Conservation (phyloP, 2,888 invertebrate species). For the Orgyia antiqua region DNA sequence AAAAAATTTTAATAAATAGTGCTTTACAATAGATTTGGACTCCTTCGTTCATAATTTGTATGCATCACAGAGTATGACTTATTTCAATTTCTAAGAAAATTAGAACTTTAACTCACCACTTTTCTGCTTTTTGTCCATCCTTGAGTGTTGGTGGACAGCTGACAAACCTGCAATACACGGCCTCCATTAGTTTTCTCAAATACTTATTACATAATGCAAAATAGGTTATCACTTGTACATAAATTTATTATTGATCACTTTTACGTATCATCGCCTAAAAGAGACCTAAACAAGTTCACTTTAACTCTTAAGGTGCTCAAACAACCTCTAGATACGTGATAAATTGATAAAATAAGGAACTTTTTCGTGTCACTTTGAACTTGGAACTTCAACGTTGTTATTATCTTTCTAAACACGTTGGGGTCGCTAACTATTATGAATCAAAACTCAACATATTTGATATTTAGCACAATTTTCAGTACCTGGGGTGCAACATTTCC, state of each 20-base stretch:
- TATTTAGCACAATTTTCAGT: conserved; percentile 48
- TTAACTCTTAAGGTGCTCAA: conserved; percentile 27
- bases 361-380: conserved; percentile 36
- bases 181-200: conserved; percentile 59
- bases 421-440: no score
- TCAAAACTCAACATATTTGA: conserved; percentile 21
- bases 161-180: conserved; percentile 81
- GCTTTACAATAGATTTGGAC: no score
- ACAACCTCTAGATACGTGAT: conserved; percentile 22
- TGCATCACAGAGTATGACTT: no score
- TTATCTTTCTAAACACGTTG: no score
- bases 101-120: conserved; percentile 79
- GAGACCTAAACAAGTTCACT: conserved; percentile 25
- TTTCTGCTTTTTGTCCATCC: conserved; percentile 88
- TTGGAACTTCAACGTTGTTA: conserved; percentile 29
- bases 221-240: conserved; percentile 66
- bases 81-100: no score
- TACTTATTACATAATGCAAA: conserved; percentile 73
- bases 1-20: no score
- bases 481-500: conserved; percentile 86
- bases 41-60: no score
- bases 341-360: conserved; percentile 51
- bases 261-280: conserved; percentile 12
- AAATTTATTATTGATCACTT: conserved; percentile 32
- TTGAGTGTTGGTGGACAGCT: conserved; percentile 84